A percentile compares a stretch with the other conserved stretches of the same genome.
Conservation (phyloP, 2,888 invertebrate species). For the Stenchaetothrips biformis region DNA sequence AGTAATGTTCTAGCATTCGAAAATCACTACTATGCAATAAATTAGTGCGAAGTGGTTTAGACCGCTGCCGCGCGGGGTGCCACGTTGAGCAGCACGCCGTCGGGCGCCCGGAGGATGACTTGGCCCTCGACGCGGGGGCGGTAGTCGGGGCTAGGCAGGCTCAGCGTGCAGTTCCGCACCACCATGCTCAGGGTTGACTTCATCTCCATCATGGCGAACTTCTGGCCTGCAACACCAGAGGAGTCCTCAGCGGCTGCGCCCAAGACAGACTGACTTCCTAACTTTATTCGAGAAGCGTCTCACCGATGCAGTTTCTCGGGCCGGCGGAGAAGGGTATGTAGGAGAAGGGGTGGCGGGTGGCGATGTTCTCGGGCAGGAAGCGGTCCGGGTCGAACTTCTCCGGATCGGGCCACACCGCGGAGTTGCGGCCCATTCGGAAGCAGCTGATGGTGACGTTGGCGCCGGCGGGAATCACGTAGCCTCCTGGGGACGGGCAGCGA, state of each 20-base stretch:
- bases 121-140: not conserved
- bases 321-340: conserved; percentile 66
- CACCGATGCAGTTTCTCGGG: conserved; percentile 64
- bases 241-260: not conserved
- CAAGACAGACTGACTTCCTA: not conserved
- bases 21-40: too few species aligned
- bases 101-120: not conserved
- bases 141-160: not conserved
- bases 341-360: conserved; percentile 56
- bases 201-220: conserved; percentile 35
- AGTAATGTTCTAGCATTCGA: too few species aligned
- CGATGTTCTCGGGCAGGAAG: conserved; percentile 41
- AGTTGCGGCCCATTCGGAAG: conserved; percentile 1
- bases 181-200: not conserved
- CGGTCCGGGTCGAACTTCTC: conserved; percentile 11
- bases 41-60: too few species aligned
- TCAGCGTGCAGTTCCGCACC: not conserved
- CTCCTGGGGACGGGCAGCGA: not conserved
- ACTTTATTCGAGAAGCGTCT: too few species aligned
- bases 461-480: not conserved
- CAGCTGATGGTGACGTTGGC: not conserved
- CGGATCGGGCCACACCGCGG: not conserved
- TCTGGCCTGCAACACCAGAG: too few species aligned
- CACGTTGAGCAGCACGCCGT: not conserved
- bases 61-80: not conserved